A percentile compares a stretch with the other conserved stretches of the same genome.
These are phyloP conservation scores for Eudasyphora cyanicolor DNA, from an alignment of 2,888 invertebrate species.

Conservation along the genomic window DNA sequence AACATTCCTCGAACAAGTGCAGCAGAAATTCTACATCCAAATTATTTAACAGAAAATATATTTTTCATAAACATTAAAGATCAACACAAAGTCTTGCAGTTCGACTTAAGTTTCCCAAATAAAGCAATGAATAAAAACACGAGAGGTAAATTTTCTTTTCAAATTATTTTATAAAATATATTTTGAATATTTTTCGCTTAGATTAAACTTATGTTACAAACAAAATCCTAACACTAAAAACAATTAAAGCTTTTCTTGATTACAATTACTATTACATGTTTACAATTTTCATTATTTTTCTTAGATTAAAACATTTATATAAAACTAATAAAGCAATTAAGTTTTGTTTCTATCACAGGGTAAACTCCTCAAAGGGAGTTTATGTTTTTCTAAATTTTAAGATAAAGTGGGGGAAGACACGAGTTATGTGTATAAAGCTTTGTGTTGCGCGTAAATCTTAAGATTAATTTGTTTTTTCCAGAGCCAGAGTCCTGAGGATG, in stretches of 20 bases:
- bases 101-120: no score
- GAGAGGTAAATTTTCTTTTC: neutral
- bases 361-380: slow-evolving; percentile 42
- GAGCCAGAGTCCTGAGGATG: neutral
- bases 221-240: slow-evolving; percentile 38
- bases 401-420: slow-evolving; percentile 59
- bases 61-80: no score
- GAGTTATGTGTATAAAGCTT: slow-evolving; percentile 51
- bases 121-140: neutral
- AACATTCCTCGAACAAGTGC: no score
- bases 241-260: slow-evolving; percentile 46
- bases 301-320: slow-evolving; percentile 5
- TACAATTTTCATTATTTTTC: no score
- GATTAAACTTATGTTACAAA: slow-evolving; percentile 18
- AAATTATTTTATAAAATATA: slow-evolving; percentile 19
- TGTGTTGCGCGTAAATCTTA: neutral
- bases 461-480: no score
- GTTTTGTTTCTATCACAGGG: slow-evolving; percentile 58
- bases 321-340: slow-evolving; percentile 59
- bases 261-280: slow-evolving; percentile 31
- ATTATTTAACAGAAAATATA: no score
- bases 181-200: slow-evolving; percentile 17
- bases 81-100: no score
- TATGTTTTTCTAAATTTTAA: neutral
- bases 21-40: no score